Conservation (phyloP, 2,888 invertebrate species). For the Apocheima hispidaria region DNA sequence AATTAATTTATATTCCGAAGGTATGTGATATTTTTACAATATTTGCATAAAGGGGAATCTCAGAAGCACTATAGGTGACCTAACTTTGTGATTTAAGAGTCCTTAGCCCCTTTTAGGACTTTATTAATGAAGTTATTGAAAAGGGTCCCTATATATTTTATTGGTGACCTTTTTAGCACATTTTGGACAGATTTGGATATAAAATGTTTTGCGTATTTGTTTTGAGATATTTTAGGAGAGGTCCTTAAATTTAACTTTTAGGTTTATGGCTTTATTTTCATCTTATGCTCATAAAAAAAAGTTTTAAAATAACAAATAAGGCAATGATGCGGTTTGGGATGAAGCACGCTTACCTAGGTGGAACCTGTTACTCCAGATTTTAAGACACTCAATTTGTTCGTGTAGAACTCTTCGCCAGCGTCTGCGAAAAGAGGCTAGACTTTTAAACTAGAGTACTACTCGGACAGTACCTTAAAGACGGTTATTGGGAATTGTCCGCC, state of each 20-base stretch:
- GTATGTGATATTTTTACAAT: constrained; percentile 66
- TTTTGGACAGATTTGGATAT: constrained; percentile 29
- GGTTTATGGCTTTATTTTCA: no score
- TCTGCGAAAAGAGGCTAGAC: no score
- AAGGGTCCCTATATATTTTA: constrained; percentile 39
- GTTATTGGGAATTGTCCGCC: no score
- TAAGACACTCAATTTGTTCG: no score
- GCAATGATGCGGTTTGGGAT: no score
- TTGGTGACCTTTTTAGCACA: constrained; percentile 35
- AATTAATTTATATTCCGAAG: constrained; percentile 72
- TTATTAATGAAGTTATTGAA: constrained; percentile 74
- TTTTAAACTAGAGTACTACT: no score
- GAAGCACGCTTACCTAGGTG: no score
- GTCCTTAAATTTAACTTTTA: background rate
- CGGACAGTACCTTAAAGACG: no score
- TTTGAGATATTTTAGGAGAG: constrained; percentile 10
- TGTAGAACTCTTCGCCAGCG: no score
- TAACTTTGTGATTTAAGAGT: constrained; percentile 68
- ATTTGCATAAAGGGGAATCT: constrained; percentile 81
- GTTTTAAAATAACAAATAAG: no score
- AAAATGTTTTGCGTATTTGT: constrained; percentile 18
- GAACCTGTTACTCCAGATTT: no score
- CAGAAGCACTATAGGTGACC: constrained; percentile 74
- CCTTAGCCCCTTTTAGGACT: constrained; percentile 50
- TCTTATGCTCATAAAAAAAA: no score